Conservation (phyloP, 2,797 vertebrate species). For the Prionace glauca region DNA sequence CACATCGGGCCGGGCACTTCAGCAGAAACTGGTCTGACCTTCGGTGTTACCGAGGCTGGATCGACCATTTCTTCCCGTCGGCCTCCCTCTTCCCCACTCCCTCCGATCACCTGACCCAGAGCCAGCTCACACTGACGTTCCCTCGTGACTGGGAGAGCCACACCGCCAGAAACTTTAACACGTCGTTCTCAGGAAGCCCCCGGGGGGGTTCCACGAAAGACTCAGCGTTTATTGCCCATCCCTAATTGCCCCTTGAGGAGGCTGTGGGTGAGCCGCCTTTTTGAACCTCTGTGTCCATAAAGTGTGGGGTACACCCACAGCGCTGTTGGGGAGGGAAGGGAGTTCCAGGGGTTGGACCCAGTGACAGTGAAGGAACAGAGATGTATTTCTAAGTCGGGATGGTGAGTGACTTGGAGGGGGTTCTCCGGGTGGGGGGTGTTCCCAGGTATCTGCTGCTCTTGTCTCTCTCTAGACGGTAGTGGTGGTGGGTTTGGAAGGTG, state of each 20-base stretch:
- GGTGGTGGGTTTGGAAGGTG: too few relatives aligned
- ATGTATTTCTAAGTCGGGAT: neutral
- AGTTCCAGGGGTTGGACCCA: neutral
- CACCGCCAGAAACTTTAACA: neutral
- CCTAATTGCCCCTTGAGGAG: neutral
- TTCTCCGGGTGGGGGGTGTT: too few relatives aligned
- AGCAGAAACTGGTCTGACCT: too few relatives aligned
- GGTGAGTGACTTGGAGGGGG: neutral
- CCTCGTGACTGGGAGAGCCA: neutral
- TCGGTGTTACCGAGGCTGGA: too few relatives aligned
- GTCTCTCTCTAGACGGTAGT: too few relatives aligned
- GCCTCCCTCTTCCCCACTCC: too few relatives aligned
- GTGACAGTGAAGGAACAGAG: neutral
- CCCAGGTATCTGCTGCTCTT: too few relatives aligned
- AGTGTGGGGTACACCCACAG: neutral
- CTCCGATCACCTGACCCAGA: neutral
- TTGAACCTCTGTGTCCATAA: neutral
- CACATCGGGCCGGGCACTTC: too few relatives aligned
- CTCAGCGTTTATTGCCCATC: neutral
- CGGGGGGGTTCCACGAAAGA: too few relatives aligned
- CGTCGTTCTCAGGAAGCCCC: neutral
- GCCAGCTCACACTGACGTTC: neutral
- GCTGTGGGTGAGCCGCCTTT: neutral
- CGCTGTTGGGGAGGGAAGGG: neutral
- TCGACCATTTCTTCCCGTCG: too few relatives aligned